These are phyloP conservation scores for Agonopterix arenella DNA, from an alignment of 2,888 invertebrate species.

Conservation along the genomic window DNA sequence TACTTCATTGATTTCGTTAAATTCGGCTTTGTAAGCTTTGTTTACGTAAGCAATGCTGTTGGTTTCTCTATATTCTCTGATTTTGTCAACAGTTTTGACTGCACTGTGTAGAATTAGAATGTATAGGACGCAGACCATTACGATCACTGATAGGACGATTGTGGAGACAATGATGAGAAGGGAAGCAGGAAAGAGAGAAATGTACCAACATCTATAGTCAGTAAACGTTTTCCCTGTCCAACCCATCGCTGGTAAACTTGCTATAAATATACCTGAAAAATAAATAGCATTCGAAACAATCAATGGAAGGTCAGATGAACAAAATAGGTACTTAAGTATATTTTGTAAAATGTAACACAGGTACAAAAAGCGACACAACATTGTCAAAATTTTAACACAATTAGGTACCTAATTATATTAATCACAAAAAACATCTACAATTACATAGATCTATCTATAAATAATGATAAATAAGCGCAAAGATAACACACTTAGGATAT, in stretches of 20 bases:
- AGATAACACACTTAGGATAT: too few relatives aligned
- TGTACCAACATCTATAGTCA: slow-evolving; percentile 76
- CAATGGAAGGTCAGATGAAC: background rate
- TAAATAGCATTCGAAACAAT: background rate
- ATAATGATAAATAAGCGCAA: too few relatives aligned
- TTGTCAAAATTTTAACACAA: background rate
- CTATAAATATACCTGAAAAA: slow-evolving; percentile 40
- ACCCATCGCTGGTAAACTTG: slow-evolving; percentile 45
- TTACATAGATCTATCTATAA: background rate
- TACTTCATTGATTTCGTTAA: slow-evolving; percentile 19
- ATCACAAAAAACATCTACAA: background rate
- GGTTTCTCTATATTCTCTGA: slow-evolving; percentile 47
- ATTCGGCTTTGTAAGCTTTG: slow-evolving; percentile 39
- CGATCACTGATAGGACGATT: slow-evolving; percentile 60
- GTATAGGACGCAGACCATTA: slow-evolving; percentile 58
- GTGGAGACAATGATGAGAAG: slow-evolving; percentile 65
- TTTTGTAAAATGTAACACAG: too few relatives aligned
- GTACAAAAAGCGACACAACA: background rate
- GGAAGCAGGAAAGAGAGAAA: slow-evolving; percentile 68
- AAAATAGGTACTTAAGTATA: too few relatives aligned
- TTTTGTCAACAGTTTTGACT: slow-evolving; percentile 66
- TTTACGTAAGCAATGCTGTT: slow-evolving; percentile 28
- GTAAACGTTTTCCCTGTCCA: slow-evolving; percentile 64
- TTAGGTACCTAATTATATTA: background rate
- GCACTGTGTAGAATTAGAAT: slow-evolving; percentile 74